Evolutionary conservation across 2,888 invertebrate species (phyloP).

Genomic region (Lasius fuliginosus): DNA sequence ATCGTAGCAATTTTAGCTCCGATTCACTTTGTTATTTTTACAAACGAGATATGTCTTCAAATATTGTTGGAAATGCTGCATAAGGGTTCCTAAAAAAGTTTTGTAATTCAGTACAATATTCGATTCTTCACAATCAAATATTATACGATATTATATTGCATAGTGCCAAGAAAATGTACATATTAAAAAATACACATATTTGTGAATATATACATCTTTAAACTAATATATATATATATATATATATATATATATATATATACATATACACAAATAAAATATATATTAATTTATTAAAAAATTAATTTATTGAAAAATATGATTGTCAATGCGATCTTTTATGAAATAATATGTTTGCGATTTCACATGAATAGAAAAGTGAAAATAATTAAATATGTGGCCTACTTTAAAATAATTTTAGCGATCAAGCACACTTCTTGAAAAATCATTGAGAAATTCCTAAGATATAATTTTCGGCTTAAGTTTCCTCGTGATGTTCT

Average conservation of each 20-base stretch:
- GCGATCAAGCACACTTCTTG: not conserved
- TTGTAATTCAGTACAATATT: not conserved
- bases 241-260: too few species aligned
- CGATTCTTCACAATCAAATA: not conserved
- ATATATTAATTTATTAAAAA: not conserved
- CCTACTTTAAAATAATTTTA: not conserved
- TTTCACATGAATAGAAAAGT: too few species aligned
- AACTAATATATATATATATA: not conserved
- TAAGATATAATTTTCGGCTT: slow-evolving; percentile 2
- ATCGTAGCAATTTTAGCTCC: slow-evolving; percentile 34
- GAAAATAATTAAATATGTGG: not conserved
- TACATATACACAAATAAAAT: not conserved
- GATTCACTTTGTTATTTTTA: slow-evolving; percentile 39
- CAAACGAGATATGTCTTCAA: slow-evolving; percentile 3
- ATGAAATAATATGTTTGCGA: not conserved
- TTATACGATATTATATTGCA: not conserved
- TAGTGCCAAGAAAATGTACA: not conserved
- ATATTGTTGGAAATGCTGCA: not conserved
- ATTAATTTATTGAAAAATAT: not conserved
- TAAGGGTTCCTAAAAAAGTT: slow-evolving; percentile 11
- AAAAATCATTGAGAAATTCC: slow-evolving; percentile 21
- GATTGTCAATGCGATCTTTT: not conserved
- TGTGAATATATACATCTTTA: not conserved
- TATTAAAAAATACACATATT: too few species aligned
- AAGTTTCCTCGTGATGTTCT: slow-evolving; percentile 7